Conservation (phyloP, 2,888 invertebrate genomes). For the Marronus borbonicus region DNA sequence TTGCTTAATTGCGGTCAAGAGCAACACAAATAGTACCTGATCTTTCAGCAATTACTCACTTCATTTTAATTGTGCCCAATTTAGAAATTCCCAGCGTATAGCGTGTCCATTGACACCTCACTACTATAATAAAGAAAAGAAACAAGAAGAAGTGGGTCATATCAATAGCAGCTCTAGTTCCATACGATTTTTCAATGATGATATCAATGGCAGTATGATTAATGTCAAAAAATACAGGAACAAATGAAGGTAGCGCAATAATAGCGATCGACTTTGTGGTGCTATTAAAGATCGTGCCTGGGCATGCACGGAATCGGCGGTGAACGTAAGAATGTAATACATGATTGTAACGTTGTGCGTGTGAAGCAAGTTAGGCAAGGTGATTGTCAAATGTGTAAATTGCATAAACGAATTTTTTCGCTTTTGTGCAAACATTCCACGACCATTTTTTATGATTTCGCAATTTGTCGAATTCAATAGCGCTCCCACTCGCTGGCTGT, state of each 20-base stretch:
- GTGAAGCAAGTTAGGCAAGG: slow-evolving; percentile 21
- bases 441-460: too few relatives aligned
- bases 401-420: background rate
- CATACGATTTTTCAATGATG: background rate
- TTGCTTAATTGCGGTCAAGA: slow-evolving; percentile 23
- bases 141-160: slow-evolving; percentile 10
- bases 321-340: slow-evolving; percentile 38
- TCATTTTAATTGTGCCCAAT: slow-evolving; percentile 15
- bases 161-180: background rate
- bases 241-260: slow-evolving; percentile 11
- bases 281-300: background rate
- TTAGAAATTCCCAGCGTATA: background rate
- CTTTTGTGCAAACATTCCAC: too few relatives aligned
- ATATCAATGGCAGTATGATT: slow-evolving; percentile 6
- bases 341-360: slow-evolving; percentile 9
- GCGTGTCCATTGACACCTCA: background rate
- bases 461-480: too few relatives aligned
- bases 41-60: slow-evolving; percentile 15
- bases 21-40: background rate
- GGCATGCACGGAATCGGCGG: slow-evolving; percentile 1
- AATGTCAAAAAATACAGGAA: slow-evolving; percentile 24
- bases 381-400: slow-evolving; percentile 40
- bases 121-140: background rate
- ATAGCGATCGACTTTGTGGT: slow-evolving; percentile 3
- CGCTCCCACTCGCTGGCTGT: too few relatives aligned